A percentile compares a stretch with the other conserved stretches of the same genome.
Conservation (phyloP, 2,888 invertebrate genomes). For the Azorinus chamasolen region DNA sequence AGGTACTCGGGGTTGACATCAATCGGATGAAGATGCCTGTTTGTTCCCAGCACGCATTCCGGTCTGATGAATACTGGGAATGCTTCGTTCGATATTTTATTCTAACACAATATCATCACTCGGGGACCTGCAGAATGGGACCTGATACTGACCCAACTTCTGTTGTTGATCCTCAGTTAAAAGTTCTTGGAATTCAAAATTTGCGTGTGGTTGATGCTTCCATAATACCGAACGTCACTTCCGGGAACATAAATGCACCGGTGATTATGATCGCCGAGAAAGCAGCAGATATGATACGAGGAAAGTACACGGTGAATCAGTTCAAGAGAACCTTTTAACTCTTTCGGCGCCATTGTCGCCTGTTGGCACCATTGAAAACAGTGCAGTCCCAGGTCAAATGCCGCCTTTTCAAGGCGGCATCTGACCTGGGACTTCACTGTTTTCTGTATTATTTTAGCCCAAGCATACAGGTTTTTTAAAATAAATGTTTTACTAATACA, state of each 20-base stretch:
- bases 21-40: conserved; percentile 37
- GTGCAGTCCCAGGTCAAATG: no score
- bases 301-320: conserved; percentile 5
- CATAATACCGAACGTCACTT: conserved; percentile 52
- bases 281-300: conserved; percentile 25
- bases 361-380: no score
- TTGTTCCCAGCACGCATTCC: conserved; percentile 44
- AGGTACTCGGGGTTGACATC: conserved; percentile 42
- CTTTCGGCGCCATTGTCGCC: no score
- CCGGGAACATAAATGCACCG: conserved; percentile 56
- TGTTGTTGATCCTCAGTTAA: conserved; percentile 90
- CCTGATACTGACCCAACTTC: conserved; percentile 84
- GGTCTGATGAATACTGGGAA: conserved; percentile 62
- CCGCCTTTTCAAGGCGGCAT: no score
- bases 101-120: conserved; percentile 88
- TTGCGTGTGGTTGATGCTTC: conserved; percentile 51
- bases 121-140: conserved; percentile 92
- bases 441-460: no score
- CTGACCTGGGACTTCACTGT: no score
- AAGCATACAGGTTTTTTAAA: no score
- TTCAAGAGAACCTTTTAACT: not conserved
- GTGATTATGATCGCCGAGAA: conserved; percentile 48
- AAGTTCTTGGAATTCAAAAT: conserved; percentile 44
- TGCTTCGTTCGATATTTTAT: conserved; percentile 50
- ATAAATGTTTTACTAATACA: no score